These are phyloP conservation scores for Eilema caniola DNA, from an alignment of 2,888 invertebrate species.

Conservation along the genomic window DNA sequence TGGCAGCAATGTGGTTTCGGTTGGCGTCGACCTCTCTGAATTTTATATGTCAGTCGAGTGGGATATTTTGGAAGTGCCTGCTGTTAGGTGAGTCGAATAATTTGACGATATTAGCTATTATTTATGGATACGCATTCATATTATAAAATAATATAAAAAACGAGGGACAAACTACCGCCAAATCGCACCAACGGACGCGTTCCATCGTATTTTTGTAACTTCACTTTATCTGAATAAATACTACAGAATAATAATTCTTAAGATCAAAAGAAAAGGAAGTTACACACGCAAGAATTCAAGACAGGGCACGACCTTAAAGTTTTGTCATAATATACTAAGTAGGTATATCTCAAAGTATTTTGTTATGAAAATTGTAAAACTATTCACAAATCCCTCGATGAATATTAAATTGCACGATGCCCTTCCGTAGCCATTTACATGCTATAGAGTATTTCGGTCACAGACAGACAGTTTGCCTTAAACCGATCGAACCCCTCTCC, in stretches of 20 bases:
- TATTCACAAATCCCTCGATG: conserved; percentile 1
- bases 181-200: no score
- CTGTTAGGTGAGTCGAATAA: conserved; percentile 90
- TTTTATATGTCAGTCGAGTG: conserved; percentile 99
- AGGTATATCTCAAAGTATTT: neutral
- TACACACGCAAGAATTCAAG: no score
- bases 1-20: conserved; percentile 95
- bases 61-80: conserved; percentile 99
- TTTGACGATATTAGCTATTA: neutral
- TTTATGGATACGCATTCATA: no score
- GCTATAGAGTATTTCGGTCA: neutral
- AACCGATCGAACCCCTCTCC: neutral
- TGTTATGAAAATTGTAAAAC: neutral
- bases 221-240: neutral
- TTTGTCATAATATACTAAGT: neutral
- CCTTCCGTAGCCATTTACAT: neutral
- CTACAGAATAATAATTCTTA: neutral
- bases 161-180: neutral
- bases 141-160: neutral
- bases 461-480: neutral
- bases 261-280: neutral
- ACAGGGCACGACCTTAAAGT: no score
- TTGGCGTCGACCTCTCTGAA: conserved; percentile 98
- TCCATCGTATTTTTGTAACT: no score
- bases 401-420: neutral